phyloP scores from a whole-genome alignment of 2,113 vertebrate genomes.

The Nyctereutes procyonoides region DNA sequence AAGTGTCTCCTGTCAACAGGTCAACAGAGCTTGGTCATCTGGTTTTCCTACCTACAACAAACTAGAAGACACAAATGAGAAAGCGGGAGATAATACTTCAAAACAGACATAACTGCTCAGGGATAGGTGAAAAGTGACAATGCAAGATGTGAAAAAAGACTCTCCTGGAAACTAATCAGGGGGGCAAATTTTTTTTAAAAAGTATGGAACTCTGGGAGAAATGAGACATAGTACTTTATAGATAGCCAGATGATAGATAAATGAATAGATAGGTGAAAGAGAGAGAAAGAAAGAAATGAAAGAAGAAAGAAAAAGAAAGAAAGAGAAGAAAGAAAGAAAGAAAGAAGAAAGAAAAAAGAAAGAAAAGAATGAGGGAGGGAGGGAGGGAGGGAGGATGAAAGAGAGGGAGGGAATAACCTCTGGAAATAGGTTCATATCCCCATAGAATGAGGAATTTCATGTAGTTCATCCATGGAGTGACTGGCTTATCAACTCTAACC shows the following conservation, averaged over 20 bases:
- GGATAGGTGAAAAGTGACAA: neutral
- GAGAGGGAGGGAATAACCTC: neutral
- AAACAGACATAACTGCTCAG: neutral
- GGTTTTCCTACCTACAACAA: neutral
- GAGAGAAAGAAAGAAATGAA: no score
- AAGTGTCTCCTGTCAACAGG: neutral
- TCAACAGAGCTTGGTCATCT: neutral
- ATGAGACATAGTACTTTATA: neutral
- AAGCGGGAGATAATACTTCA: neutral
- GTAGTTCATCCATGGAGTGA: neutral
- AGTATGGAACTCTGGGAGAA: neutral
- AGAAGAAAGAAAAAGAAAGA: fast-evolving
- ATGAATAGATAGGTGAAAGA: neutral
- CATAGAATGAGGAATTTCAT: neutral
- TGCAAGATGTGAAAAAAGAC: neutral
- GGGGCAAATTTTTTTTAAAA: neutral
- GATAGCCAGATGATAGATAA: neutral
- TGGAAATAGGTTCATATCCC: neutral
- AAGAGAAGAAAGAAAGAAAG: neutral
- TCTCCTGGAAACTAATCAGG: neutral
- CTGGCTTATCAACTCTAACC: neutral
- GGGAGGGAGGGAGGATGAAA: neutral
- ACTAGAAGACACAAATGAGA: neutral
- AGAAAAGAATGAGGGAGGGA: neutral
- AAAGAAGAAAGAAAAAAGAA: neutral